Percentiles rank a stretch among this genome's conserved stretches.
Evolutionary conservation across 2,888 invertebrate genomes (phyloP).

Genomic region (Erebia aethiops): DNA sequence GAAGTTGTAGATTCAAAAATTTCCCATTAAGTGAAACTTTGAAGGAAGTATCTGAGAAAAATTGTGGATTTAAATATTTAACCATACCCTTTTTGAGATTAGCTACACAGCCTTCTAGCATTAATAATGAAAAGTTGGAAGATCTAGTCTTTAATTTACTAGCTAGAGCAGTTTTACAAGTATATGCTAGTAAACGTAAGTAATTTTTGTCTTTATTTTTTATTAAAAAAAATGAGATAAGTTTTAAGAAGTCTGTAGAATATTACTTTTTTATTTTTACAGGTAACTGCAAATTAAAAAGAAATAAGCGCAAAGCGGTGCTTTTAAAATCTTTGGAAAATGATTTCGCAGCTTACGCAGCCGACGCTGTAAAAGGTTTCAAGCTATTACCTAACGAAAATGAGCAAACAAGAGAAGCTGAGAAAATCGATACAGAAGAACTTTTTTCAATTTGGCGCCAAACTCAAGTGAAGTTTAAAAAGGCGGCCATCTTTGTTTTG

Average conservation of each 20-base stretch:
- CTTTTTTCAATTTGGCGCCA: constrained; percentile 60
- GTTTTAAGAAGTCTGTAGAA: too few species aligned
- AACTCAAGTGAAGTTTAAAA: constrained; percentile 49
- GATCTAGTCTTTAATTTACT: constrained; percentile 79
- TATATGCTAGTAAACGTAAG: constrained; percentile 83
- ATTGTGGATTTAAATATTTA: constrained; percentile 71
- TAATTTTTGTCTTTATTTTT: constrained; percentile 33
- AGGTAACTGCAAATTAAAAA: constrained; percentile 75
- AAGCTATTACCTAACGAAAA: constrained; percentile 44
- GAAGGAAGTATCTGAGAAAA: constrained; percentile 56
- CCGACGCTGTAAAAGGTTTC: constrained; percentile 59
- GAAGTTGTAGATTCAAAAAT: constrained; percentile 74
- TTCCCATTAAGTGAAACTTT: constrained; percentile 86
- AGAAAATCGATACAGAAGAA: constrained; percentile 53
- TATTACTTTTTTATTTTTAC: constrained; percentile 47
- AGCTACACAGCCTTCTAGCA: constrained; percentile 86
- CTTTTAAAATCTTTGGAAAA: constrained; percentile 55
- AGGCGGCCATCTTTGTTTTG: constrained; percentile 63
- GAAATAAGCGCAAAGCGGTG: constrained; percentile 72
- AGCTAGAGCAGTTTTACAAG: constrained; percentile 85
- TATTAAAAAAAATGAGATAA: too few species aligned
- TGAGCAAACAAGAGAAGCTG: neutral
- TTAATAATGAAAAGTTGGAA: constrained; percentile 75
- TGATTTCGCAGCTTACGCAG: constrained; percentile 61
- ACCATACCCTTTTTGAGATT: constrained; percentile 87